These are phyloP conservation scores for Drosophila micromelanica DNA, from an alignment of 1,140 invertebrate genomes.

Conservation along the genomic window DNA sequence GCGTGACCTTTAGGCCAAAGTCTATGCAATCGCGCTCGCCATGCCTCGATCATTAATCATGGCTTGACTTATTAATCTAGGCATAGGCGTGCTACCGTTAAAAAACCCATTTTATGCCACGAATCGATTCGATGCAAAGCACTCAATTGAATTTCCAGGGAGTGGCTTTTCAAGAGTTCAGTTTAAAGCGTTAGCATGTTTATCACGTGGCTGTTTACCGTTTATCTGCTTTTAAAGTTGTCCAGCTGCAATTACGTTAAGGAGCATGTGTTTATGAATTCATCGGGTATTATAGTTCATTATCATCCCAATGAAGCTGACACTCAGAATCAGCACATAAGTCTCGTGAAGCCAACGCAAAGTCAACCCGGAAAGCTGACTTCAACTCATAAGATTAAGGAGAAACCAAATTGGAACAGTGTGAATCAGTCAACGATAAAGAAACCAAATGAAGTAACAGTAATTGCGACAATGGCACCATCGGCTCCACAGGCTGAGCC, in stretches of 20 bases:
- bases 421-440: no score
- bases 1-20: conserved; percentile 7
- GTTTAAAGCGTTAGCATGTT: conserved; percentile 24
- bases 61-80: conserved; percentile 33
- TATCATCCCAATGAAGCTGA: not conserved
- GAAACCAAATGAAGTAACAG: no score
- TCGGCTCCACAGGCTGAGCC: not conserved
- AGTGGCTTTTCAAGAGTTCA: conserved; percentile 27
- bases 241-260: conserved; percentile 2
- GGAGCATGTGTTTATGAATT: not conserved
- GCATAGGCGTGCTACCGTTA: conserved; percentile 20
- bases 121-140: conserved; percentile 50
- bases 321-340: not conserved
- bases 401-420: not conserved
- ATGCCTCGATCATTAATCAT: conserved; percentile 8
- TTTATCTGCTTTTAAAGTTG: conserved; percentile 26
- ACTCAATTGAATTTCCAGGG: conserved; percentile 5
- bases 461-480: not conserved
- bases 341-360: not conserved
- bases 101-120: conserved; percentile 49
- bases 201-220: conserved; percentile 48
- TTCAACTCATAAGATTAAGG: no score
- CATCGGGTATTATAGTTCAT: not conserved
- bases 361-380: not conserved
- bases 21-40: not conserved